phyloP scores from a whole-genome alignment of 2,888 invertebrate genomes.

The Drosophila vallismaia region DNA sequence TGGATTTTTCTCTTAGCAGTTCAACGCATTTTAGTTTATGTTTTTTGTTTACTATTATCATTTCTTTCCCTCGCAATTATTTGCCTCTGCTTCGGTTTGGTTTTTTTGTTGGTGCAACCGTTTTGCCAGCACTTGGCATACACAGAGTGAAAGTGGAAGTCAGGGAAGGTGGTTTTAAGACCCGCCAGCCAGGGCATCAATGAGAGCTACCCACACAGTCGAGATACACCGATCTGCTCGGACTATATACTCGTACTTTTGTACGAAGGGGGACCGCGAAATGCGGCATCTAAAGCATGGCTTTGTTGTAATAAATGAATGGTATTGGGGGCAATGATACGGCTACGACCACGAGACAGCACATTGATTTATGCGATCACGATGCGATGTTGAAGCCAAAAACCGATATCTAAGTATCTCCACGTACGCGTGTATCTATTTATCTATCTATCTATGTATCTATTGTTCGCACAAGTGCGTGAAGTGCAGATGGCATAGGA shows the following conservation, averaged over 20 bases:
- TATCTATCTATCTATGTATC: constrained; percentile 21
- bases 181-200: constrained; percentile 40
- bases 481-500: constrained; percentile 17
- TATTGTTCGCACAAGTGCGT: constrained; percentile 64
- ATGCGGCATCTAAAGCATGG: constrained; percentile 55
- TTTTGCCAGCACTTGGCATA: constrained; percentile 56
- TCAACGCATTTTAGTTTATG: constrained; percentile 60
- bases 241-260: constrained; percentile 4
- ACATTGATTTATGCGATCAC: constrained; percentile 72
- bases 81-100: constrained; percentile 20
- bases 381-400: constrained; percentile 37
- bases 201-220: constrained; percentile 7
- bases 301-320: constrained; percentile 58
- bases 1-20: constrained; percentile 40
- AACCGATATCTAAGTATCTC: constrained; percentile 41
- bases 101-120: constrained; percentile 53
- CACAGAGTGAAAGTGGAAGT: constrained; percentile 70
- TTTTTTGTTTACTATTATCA: constrained; percentile 42
- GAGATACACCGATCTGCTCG: constrained; percentile 23
- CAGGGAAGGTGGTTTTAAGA: constrained; percentile 51
- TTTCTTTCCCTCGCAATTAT: constrained; percentile 54
- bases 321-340: constrained; percentile 72
- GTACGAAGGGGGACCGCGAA: constrained; percentile 29
- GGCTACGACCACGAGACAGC: constrained; percentile 37
- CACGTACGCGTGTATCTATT: constrained; percentile 29